These are phyloP conservation scores for Papilio polyxenes DNA, from an alignment of 1,140 invertebrate species.

Conservation along the genomic window DNA sequence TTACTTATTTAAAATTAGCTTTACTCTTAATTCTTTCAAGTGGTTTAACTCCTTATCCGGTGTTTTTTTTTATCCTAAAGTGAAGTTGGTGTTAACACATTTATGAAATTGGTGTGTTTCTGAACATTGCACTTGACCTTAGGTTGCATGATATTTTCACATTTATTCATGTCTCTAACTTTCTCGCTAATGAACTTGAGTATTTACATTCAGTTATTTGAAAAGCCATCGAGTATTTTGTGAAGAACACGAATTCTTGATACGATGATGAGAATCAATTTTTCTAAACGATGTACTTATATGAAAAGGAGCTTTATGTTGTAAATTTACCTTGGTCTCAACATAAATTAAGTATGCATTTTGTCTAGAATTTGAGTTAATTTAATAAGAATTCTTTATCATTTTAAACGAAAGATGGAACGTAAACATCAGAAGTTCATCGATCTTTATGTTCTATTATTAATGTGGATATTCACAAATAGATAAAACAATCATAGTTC, in stretches of 20 bases:
- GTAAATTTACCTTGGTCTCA: not conserved
- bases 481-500: not conserved
- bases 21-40: not conserved
- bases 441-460: not conserved
- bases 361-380: no score
- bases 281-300: no score
- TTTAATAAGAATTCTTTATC: no score
- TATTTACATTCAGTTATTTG: not conserved
- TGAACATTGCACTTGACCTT: not conserved
- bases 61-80: not conserved
- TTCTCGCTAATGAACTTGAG: not conserved
- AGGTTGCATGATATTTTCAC: not conserved
- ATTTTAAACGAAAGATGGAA: no score
- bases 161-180: not conserved
- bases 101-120: not conserved
- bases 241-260: not conserved
- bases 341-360: no score
- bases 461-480: not conserved
- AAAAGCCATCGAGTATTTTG: no score
- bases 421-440: not conserved
- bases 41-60: not conserved
- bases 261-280: no score
- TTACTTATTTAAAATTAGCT: not conserved
- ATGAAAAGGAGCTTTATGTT: no score
- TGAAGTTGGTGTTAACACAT: not conserved